A percentile compares a stretch with the other conserved stretches of the same genome.
Conservation (phyloP, 2,888 invertebrate species). For the Sclerodermus sp. region DNA sequence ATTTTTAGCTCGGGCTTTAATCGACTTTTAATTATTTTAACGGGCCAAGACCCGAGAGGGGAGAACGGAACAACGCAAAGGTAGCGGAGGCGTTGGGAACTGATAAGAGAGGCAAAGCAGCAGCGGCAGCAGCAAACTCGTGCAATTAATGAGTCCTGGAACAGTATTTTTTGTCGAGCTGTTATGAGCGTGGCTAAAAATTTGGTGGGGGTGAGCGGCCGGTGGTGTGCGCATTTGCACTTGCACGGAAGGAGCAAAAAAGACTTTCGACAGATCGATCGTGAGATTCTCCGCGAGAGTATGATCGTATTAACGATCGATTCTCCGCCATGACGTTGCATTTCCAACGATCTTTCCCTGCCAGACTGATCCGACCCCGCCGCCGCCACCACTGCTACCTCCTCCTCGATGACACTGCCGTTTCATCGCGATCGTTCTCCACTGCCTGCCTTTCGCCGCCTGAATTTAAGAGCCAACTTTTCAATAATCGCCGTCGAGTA, state of each 20-base stretch:
- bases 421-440: neutral
- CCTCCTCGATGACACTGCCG: neutral
- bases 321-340: neutral
- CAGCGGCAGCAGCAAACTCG: neutral
- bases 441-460: too few species aligned
- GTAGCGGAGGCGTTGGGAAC: too few species aligned
- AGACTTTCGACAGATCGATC: neutral
- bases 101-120: too few species aligned
- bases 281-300: neutral
- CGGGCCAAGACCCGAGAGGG: too few species aligned
- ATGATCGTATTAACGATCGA: neutral
- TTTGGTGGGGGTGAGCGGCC: neutral
- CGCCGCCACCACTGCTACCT: too few species aligned
- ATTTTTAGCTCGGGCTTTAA: too few species aligned
- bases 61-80: too few species aligned
- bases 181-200: neutral
- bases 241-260: neutral
- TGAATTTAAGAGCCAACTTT: too few species aligned
- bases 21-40: too few species aligned
- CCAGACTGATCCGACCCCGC: neutral
- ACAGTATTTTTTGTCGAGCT: neutral
- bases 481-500: too few species aligned
- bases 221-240: neutral
- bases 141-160: neutral
- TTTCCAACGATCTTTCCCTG: neutral